A percentile compares a stretch with the other conserved stretches of the same genome.
phyloP scores from a whole-genome alignment of 2,113 vertebrate genomes.

The Bettongia penicillata region DNA sequence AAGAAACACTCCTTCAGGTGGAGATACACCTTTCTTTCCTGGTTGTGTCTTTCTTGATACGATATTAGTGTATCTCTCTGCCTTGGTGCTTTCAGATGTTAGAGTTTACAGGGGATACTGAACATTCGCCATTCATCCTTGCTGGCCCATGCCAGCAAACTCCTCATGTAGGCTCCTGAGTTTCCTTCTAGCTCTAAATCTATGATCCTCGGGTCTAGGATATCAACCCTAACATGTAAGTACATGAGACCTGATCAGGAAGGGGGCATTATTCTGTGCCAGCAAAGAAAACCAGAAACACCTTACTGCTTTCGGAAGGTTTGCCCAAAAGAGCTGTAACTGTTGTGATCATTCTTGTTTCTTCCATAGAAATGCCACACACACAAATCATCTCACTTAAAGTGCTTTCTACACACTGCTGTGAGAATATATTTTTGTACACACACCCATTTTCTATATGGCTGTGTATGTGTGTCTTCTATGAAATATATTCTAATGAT shows the following conservation, averaged over 20 bases:
- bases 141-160: background rate
- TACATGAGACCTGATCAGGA: slow-evolving; percentile 8
- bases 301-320: too few species aligned
- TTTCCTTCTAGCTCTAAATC: background rate
- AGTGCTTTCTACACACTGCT: background rate
- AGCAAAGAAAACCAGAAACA: background rate
- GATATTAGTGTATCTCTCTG: background rate
- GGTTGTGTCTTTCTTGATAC: background rate
- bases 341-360: background rate
- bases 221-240: background rate
- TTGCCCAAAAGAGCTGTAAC: background rate
- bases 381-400: background rate
- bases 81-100: background rate
- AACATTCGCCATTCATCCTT: background rate
- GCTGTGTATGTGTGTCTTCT: background rate
- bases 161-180: background rate
- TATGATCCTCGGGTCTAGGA: background rate
- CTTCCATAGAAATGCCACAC: background rate
- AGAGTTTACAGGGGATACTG: background rate
- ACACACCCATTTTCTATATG: background rate
- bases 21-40: background rate
- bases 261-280: background rate
- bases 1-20: background rate
- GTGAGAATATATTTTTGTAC: slow-evolving; percentile 28
- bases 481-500: slow-evolving; percentile 13